Evolutionary conservation across 2,113 vertebrate species (phyloP).

Genomic region (Leptodactylus fuscus): DNA sequence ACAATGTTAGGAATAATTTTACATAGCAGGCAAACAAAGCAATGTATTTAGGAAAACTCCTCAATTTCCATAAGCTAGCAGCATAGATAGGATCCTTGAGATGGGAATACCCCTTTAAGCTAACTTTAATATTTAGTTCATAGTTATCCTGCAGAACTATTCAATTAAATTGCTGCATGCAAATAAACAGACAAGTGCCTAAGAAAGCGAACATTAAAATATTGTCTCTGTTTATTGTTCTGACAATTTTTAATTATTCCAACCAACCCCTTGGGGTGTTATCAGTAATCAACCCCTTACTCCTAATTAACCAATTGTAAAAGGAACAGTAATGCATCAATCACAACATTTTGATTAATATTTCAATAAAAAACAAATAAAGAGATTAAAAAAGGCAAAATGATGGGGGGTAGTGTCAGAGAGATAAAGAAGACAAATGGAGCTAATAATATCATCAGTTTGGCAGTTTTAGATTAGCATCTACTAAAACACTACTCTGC

Average conservation of each 20-base stretch:
- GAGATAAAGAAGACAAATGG: slow-evolving; percentile 48
- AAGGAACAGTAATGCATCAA: slow-evolving; percentile 27
- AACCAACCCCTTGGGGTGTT: slow-evolving; percentile 8
- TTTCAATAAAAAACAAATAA: slow-evolving; percentile 36
- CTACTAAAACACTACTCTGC: slow-evolving; percentile 7
- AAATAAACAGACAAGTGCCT: background rate
- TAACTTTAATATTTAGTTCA: background rate
- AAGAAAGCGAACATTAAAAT: background rate
- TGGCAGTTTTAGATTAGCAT: slow-evolving; percentile 4
- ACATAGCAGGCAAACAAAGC: too few species aligned
- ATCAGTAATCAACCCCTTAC: slow-evolving; percentile 32
- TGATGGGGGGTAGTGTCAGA: background rate
- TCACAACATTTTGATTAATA: slow-evolving; percentile 52
- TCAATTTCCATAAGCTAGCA: too few species aligned
- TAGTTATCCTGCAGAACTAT: background rate
- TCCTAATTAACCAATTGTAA: slow-evolving; percentile 48
- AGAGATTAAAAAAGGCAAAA: slow-evolving; percentile 31
- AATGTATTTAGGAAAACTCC: too few species aligned
- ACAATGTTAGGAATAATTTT: too few species aligned
- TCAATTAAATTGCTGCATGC: background rate
- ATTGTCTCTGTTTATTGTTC: slow-evolving; percentile 37
- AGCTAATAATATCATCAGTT: slow-evolving; percentile 41
- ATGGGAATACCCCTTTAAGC: too few species aligned
- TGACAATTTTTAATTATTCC: slow-evolving; percentile 38
- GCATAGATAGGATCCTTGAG: too few species aligned